Conservation (phyloP, 2,888 invertebrate genomes). For the Morpho deidamia region DNA sequence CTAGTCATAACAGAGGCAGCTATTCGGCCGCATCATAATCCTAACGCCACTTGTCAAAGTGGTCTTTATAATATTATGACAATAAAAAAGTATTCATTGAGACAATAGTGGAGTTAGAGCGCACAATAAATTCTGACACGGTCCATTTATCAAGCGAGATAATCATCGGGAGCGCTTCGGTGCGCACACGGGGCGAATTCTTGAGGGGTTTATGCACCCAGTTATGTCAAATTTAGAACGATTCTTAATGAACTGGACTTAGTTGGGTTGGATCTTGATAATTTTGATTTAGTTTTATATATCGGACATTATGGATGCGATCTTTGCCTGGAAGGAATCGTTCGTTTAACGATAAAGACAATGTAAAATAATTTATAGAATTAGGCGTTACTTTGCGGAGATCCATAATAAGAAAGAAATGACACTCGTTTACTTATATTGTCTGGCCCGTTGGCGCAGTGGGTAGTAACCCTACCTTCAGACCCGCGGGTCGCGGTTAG, state of each 20-base stretch:
- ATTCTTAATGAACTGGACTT: conserved; percentile 21
- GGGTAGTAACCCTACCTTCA: no score
- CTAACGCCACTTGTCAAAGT: conserved; percentile 68
- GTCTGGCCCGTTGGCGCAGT: no score
- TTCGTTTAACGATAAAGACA: no score
- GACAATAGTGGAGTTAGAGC: conserved; percentile 69
- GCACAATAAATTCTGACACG: conserved; percentile 71
- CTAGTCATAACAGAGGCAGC: conserved; percentile 44
- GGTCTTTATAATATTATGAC: conserved; percentile 65
- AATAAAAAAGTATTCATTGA: conserved; percentile 76
- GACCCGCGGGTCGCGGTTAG: no score
- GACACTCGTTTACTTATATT: no score
- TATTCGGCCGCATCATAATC: conserved; percentile 57
- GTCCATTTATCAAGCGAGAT: conserved; percentile 73
- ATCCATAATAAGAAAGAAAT: no score
- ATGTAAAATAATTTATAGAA: no score
- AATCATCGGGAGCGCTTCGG: conserved; percentile 52
- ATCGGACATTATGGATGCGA: not conserved
- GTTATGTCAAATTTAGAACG: conserved; percentile 42
- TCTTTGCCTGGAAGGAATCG: not conserved
- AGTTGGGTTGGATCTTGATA: conserved; percentile 14
- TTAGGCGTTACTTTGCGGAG: no score
- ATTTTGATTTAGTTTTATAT: conserved; percentile 10
- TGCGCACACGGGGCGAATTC: conserved; percentile 55
- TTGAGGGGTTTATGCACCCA: conserved; percentile 54